phyloP scores from a whole-genome alignment of 2,888 invertebrate genomes.

The Emmelina monodactyla region DNA sequence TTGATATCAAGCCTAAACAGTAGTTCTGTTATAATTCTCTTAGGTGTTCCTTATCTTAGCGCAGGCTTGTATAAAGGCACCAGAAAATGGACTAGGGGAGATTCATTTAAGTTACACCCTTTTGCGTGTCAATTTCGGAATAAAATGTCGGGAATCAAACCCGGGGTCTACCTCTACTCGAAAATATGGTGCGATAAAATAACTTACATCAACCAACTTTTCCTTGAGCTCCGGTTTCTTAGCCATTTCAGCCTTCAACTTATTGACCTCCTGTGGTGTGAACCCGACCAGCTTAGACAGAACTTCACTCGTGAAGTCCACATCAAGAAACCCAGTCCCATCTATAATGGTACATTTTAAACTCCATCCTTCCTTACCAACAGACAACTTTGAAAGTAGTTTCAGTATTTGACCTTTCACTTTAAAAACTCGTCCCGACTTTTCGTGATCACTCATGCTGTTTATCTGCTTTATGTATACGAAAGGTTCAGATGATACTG shows the following conservation, averaged over 20 bases:
- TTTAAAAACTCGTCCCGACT: slow-evolving; percentile 46
- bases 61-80: no score
- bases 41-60: no score
- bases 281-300: slow-evolving; percentile 57
- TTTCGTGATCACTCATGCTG: slow-evolving; percentile 29
- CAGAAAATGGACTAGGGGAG: no score
- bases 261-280: slow-evolving; percentile 50
- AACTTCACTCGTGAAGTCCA: slow-evolving; percentile 65
- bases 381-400: slow-evolving; percentile 61
- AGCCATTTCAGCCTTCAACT: slow-evolving; percentile 39
- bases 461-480: slow-evolving; percentile 53
- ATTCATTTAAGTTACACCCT: no score
- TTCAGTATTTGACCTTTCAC: slow-evolving; percentile 66
- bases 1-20: no score
- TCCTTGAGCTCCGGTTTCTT: slow-evolving; percentile 37
- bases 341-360: slow-evolving; percentile 66
- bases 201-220: slow-evolving; percentile 36
- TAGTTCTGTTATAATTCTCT: no score
- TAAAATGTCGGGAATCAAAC: background rate
- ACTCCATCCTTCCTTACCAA: slow-evolving; percentile 60
- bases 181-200: slow-evolving; percentile 1
- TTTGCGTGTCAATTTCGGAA: no score
- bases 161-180: background rate
- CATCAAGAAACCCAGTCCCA: slow-evolving; percentile 60
- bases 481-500: slow-evolving; percentile 36